Evolutionary conservation across 2,113 vertebrate species (phyloP), one percentile per base, ranked within the genome.

Genomic region (Calypte anna): DNA sequence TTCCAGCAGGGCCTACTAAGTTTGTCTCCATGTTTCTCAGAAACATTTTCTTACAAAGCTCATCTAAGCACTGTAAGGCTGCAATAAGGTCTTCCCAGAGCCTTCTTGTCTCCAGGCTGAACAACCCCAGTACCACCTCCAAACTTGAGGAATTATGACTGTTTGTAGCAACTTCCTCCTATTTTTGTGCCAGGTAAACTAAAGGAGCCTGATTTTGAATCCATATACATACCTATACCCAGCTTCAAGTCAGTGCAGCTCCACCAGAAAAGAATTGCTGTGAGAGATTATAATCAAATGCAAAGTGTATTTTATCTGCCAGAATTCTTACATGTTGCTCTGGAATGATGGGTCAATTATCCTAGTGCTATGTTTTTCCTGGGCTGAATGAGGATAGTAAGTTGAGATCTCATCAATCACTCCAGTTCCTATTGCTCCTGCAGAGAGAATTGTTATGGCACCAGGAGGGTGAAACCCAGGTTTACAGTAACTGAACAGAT

Each of bases 401-500:
- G 30, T 31, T 85, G 90, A 95, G 84, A 91, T 66, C 61, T 95
- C 88, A 92, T 91, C 90, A 84, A 93, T 95, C 90, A 95, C 58
- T 88, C 61, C 74, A 76, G 67, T 69, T 83, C 73, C 28, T 93
- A 68, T 46, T 91, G 76, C 86, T 94, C 88, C 74, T 54, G 66
- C 86, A 92, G 82, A 74, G 36, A 88, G 62, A 90, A 94, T 22
- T 95, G 69, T 93, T 95, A 95, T 82, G 74, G 91, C 79, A 96
- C 67, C 82, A 81, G 79, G 23, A 91, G 50, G 22, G 61, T 82
- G 80, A 94, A 96, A 91, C 50, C 24, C 77, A 92, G 77, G 80
- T 94, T 93, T 90, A 94, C 61, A 92, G 80, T 79, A 97, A 91
- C 66, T 3, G 15, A 96, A 83, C 76, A 94, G 92, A 95, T 82